phyloP scores from a whole-genome alignment of 1,140 invertebrate genomes.

The Dreissena rostriformis region DNA sequence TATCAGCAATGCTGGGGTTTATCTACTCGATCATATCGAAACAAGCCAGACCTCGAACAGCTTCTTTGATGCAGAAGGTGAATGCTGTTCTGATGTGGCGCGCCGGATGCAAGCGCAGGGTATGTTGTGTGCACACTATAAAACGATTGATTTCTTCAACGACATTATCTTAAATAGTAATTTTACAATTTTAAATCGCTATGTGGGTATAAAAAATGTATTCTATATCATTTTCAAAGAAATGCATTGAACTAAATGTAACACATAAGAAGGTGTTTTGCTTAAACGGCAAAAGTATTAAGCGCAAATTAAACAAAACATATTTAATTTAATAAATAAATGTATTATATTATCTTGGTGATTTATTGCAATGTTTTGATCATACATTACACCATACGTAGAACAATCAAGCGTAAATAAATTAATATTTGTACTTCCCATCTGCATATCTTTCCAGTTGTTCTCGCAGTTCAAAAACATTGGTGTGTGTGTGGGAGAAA shows the following conservation, averaged over 20 bases:
- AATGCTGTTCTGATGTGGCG: conserved; percentile 41
- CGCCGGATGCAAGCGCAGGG: conserved; percentile 10
- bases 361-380: not conserved
- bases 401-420: not conserved
- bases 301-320: not conserved
- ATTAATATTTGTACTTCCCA: not conserved
- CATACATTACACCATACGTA: not conserved
- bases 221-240: not conserved
- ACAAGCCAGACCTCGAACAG: not conserved
- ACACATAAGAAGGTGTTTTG: not conserved
- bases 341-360: not conserved
- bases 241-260: not conserved
- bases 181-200: no score
- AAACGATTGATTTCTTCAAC: not conserved
- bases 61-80: conserved; percentile 11
- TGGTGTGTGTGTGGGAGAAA: conserved; percentile 15
- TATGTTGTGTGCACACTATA: conserved; percentile 3
- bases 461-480: conserved; percentile 6
- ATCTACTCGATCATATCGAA: not conserved
- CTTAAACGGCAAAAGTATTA: not conserved
- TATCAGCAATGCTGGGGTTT: no score
- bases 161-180: no score
- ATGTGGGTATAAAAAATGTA: no score
- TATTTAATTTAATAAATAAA: not conserved
- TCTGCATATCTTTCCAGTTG: conserved; percentile 3